These are phyloP conservation scores for Pelecanus crispus DNA, from an alignment of 2,113 vertebrate species.

Conservation along the genomic window DNA sequence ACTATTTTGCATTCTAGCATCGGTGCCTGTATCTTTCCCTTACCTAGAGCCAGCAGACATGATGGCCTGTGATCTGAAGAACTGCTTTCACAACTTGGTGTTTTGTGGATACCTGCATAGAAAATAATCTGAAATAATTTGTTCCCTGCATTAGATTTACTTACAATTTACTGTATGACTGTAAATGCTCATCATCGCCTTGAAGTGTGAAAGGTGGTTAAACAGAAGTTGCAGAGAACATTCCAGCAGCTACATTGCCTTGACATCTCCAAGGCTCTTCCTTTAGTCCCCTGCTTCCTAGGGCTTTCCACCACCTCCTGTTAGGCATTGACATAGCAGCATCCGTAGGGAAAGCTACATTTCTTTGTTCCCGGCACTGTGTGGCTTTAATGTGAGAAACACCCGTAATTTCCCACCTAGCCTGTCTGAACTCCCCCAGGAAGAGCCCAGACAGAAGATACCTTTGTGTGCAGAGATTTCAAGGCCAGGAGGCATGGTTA, in stretches of 20 bases:
- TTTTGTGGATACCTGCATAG: background rate
- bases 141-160: background rate
- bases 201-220: background rate
- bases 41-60: background rate
- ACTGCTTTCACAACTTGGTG: background rate
- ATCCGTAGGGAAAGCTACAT: background rate
- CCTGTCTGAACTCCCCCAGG: background rate
- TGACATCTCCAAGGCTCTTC: background rate
- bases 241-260: background rate
- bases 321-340: background rate
- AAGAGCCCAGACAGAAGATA: background rate
- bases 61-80: background rate
- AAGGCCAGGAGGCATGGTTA: background rate
- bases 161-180: background rate
- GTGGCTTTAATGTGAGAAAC: background rate
- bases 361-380: background rate
- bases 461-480: background rate
- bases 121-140: background rate
- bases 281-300: background rate
- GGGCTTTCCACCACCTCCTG: background rate
- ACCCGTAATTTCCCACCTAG: background rate
- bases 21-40: background rate
- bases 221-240: background rate
- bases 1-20: background rate
- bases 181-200: background rate